These are phyloP conservation scores for Corythornis madagascariensis DNA, from an alignment of 2,113 vertebrate species.

Conservation along the genomic window DNA sequence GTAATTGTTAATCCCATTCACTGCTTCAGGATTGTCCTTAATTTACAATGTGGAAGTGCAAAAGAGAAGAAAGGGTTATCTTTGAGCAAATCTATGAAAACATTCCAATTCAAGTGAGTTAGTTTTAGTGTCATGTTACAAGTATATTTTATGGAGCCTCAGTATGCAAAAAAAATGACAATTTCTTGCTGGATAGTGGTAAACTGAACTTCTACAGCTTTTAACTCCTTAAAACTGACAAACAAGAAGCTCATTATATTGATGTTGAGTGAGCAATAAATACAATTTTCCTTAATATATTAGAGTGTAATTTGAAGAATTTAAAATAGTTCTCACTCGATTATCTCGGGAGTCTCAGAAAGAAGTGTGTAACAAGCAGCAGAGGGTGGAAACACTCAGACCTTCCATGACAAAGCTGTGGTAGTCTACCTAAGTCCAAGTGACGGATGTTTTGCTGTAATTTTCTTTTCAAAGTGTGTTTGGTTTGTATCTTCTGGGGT, in stretches of 20 bases:
- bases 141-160: not conserved
- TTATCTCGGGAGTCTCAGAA: not conserved
- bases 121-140: not conserved
- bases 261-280: not conserved
- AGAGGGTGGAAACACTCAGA: not conserved
- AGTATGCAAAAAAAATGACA: not conserved
- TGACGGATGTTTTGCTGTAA: rapidly evolving
- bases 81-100: not conserved
- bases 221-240: not conserved
- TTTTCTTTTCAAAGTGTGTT: not conserved
- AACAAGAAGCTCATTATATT: not conserved
- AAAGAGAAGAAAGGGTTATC: not conserved
- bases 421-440: not conserved
- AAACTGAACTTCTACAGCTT: not conserved
- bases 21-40: not conserved
- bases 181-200: not conserved
- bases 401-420: not conserved
- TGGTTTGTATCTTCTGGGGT: not conserved
- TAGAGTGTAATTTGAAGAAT: not conserved
- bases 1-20: not conserved
- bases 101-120: not conserved
- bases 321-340: not conserved
- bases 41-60: not conserved
- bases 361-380: not conserved
- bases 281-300: not conserved